Conservation (phyloP, 2,797 vertebrate genomes). For the Liasis olivaceus region DNA sequence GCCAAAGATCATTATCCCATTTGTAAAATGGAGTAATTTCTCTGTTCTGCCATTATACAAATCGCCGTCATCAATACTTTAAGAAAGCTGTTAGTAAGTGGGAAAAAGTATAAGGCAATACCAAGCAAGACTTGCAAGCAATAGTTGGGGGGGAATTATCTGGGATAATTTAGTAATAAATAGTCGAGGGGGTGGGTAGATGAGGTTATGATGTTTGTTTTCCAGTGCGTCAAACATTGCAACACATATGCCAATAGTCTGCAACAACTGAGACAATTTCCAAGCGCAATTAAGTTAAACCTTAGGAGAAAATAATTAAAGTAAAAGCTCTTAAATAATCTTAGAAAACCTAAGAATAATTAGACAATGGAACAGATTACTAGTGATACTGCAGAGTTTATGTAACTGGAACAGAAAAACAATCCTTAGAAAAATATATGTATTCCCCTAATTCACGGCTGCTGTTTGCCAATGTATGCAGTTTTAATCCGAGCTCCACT, state of each 20-base stretch:
- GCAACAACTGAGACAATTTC: not conserved
- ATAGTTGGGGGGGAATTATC: not conserved
- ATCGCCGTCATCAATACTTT: not conserved
- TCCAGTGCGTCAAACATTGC: constrained; percentile 8
- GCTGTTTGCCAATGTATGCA: not conserved
- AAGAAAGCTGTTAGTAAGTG: not conserved
- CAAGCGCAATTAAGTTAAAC: constrained; percentile 10
- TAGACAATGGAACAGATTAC: constrained; percentile 20
- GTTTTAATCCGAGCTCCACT: not conserved
- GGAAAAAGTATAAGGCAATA: not conserved
- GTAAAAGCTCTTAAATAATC: not conserved
- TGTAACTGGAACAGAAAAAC: not conserved
- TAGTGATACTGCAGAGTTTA: not conserved
- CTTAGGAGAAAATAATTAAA: constrained; percentile 5
- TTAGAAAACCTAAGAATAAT: not conserved
- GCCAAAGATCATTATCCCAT: not conserved
- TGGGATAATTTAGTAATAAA: not conserved
- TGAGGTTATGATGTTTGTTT: constrained; percentile 19
- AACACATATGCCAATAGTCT: not conserved
- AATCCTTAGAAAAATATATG: not conserved
- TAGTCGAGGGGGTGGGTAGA: not conserved
- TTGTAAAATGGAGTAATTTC: not conserved
- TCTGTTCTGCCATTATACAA: not conserved
- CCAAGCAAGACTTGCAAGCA: not conserved
- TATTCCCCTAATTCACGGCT: not conserved